Evolutionary conservation across 2,888 invertebrate species (phyloP).

Genomic region (Meghimatium bilineatum): DNA sequence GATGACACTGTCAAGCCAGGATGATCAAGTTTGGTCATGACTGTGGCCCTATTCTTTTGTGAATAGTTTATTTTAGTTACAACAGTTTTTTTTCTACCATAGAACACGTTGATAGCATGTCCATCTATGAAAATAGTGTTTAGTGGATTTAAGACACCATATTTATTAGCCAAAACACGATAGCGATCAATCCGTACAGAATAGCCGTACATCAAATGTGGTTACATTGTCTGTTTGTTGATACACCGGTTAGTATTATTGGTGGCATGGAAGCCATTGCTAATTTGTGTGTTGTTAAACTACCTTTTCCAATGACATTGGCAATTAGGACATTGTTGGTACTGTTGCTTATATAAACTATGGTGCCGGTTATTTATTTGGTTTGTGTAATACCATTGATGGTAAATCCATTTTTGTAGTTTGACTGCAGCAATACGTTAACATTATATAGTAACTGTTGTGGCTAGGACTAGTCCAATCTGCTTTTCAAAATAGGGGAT

Average conservation of each 20-base stretch:
- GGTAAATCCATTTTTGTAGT: neutral
- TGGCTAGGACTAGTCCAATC: slow-evolving; percentile 18
- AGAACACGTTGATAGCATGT: neutral
- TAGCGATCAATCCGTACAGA: neutral
- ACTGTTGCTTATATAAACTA: neutral
- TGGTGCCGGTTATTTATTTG: neutral
- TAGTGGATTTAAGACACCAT: too few species aligned
- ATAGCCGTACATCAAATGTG: neutral
- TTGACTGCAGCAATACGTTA: neutral
- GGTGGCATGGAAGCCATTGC: neutral
- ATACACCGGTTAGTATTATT: neutral
- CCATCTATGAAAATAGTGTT: neutral
- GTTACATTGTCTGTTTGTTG: neutral
- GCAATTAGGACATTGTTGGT: neutral
- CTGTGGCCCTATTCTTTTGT: too few species aligned
- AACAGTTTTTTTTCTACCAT: neutral
- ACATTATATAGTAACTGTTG: neutral
- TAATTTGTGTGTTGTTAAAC: neutral
- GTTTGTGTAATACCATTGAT: too few species aligned
- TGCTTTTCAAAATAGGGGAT: neutral
- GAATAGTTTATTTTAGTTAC: neutral
- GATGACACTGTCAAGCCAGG: too few species aligned
- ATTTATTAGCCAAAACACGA: too few species aligned
- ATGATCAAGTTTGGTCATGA: too few species aligned
- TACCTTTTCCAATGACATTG: neutral